Percentiles rank a stretch among this genome's conserved stretches.
phyloP scores from a whole-genome alignment of 2,113 vertebrate species.

The Steatornis caripensis region DNA sequence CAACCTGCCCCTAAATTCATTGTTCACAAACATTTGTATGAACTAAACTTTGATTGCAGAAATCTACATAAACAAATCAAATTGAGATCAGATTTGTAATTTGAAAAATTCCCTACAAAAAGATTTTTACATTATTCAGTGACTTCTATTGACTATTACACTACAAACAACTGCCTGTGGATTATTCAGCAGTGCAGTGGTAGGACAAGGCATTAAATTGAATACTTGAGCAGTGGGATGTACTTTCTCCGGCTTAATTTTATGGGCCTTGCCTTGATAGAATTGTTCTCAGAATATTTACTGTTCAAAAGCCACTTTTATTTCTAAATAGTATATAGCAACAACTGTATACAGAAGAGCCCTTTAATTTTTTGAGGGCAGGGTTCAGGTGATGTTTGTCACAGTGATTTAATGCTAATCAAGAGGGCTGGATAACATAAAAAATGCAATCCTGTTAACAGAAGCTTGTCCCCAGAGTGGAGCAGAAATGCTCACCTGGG shows the following conservation, averaged over 20 bases:
- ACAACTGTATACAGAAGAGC: neutral
- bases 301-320: neutral
- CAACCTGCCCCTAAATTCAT: neutral
- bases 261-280: neutral
- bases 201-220: neutral
- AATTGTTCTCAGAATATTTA: neutral
- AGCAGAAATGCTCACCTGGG: neutral
- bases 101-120: neutral
- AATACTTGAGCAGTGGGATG: neutral
- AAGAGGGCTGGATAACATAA: neutral
- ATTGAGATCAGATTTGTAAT: neutral
- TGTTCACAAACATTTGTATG: neutral
- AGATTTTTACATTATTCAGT: neutral
- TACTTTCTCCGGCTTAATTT: neutral
- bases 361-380: neutral
- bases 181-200: neutral
- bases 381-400: neutral
- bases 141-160: neutral
- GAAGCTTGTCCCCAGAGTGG: neutral
- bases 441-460: neutral
- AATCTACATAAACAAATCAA: neutral
- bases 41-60: neutral
- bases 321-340: neutral
- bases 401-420: neutral
- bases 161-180: neutral